phyloP scores from a whole-genome alignment of 2,113 vertebrate species.

The Lucifuga dentata region DNA sequence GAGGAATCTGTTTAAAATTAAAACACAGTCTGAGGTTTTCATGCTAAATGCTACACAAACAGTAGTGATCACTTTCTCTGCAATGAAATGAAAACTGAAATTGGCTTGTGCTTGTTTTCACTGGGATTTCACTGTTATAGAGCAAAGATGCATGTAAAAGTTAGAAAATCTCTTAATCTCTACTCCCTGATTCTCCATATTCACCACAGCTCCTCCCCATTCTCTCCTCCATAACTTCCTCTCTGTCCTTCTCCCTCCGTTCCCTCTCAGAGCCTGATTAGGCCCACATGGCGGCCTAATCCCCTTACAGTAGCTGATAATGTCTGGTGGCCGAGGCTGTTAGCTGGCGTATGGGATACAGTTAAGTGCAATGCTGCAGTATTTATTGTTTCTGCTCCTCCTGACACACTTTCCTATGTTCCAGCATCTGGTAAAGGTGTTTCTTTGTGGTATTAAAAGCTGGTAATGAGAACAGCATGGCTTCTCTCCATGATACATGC shows the following conservation, averaged over 20 bases:
- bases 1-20: conserved; percentile 54
- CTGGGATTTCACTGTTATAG: conserved; percentile 2
- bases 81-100: conserved; percentile 11
- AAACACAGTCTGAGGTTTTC: conserved; percentile 41
- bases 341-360: conserved; percentile 35
- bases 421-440: conserved; percentile 3
- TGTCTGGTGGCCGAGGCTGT: conserved; percentile 40
- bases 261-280: conserved; percentile 14
- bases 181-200: background rate
- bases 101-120: conserved; percentile 2
- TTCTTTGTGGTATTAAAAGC: background rate
- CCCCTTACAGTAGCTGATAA: conserved; percentile 60
- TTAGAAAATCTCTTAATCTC: conserved; percentile 25
- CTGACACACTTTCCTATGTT: conserved; percentile 40
- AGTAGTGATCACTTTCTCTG: conserved; percentile 4
- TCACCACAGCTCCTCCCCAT: background rate
- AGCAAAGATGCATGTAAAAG: background rate
- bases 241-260: background rate
- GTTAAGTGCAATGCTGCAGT: conserved; percentile 14
- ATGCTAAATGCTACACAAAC: conserved; percentile 23
- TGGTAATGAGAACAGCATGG: background rate
- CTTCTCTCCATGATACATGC: background rate
- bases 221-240: background rate
- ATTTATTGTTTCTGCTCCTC: conserved; percentile 26
- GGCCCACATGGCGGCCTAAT: conserved; percentile 59